phyloP scores from a whole-genome alignment of 2,888 invertebrate genomes.

The Dryobota labecula region DNA sequence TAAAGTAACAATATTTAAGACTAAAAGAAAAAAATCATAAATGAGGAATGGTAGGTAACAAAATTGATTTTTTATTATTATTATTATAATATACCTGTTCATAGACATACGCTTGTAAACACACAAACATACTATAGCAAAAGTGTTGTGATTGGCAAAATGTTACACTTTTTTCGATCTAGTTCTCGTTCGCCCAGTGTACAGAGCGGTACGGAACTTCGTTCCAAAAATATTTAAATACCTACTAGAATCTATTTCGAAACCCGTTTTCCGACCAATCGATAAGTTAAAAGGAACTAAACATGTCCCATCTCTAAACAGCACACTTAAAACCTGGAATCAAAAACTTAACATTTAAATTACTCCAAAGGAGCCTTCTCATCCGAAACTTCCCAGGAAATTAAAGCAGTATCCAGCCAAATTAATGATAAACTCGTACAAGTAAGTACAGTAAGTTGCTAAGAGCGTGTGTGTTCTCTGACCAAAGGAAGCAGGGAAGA shows the following conservation, averaged over 20 bases:
- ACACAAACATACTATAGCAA: no score
- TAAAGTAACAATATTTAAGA: no score
- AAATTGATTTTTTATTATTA: no score
- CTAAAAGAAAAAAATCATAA: no score
- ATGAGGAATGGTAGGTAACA: no score
- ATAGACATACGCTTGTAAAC: no score
- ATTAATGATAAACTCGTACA: slow-evolving; percentile 35
- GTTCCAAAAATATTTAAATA: background rate
- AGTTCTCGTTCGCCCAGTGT: no score
- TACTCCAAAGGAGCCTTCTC: slow-evolving; percentile 14
- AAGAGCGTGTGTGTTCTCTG: slow-evolving; percentile 54
- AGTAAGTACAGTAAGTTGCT: slow-evolving; percentile 38
- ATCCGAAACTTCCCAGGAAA: slow-evolving; percentile 22
- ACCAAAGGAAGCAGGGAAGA: slow-evolving; percentile 39
- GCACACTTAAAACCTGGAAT: background rate
- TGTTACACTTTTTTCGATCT: no score
- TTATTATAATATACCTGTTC: no score
- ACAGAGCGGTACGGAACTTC: no score
- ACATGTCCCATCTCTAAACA: background rate
- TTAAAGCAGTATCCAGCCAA: slow-evolving; percentile 31
- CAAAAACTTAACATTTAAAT: slow-evolving; percentile 11
- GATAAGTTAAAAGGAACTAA: background rate
- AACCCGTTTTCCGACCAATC: background rate
- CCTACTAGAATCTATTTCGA: background rate
- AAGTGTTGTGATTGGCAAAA: no score